phyloP scores from a whole-genome alignment of 2,888 invertebrate species.

The Agriopis aurantiaria region DNA sequence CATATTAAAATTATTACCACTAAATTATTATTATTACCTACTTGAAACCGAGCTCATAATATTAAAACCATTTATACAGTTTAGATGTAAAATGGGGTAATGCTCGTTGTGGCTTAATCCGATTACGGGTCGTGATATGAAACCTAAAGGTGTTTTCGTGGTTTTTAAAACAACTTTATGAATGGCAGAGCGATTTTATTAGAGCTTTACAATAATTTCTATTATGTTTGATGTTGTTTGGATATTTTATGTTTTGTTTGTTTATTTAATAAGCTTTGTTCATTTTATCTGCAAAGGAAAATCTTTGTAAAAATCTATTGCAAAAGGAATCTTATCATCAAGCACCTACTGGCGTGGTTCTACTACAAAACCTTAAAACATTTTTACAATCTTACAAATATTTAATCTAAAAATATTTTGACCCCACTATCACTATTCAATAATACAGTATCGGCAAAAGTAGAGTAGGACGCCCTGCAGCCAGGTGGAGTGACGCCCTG shows the following conservation, averaged over 20 bases:
- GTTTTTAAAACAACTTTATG: constrained; percentile 34
- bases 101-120: constrained; percentile 48
- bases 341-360: no score
- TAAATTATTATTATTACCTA: constrained; percentile 36
- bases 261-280: constrained; percentile 3
- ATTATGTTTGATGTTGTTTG: neutral
- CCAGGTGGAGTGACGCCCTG: no score
- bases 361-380: no score
- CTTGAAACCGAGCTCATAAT: constrained; percentile 38
- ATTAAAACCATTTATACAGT: constrained; percentile 34
- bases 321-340: no score
- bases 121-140: constrained; percentile 47
- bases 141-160: constrained; percentile 34
- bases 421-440: no score
- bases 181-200: constrained; percentile 23
- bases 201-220: neutral
- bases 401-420: no score
- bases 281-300: no score
- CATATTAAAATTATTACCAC: constrained; percentile 33
- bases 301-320: no score
- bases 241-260: neutral
- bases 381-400: no score
- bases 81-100: constrained; percentile 41
- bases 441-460: no score
- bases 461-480: no score